Evolutionary conservation across 2,113 vertebrate species (phyloP), one percentile per base, ranked within the genome.

Genomic region (Cettia cetti): DNA sequence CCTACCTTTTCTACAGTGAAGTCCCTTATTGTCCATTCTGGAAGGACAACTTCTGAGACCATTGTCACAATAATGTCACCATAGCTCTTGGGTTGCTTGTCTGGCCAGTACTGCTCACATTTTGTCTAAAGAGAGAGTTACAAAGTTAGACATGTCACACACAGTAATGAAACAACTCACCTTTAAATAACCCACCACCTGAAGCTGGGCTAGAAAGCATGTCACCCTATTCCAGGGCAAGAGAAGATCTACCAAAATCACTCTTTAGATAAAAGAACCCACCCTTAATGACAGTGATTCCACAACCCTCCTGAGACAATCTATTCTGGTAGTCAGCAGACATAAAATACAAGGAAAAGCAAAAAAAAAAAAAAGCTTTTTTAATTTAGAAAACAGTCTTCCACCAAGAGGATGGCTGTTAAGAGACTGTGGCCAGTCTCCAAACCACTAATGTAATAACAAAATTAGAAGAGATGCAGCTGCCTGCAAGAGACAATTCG

Each of bases 51-150:
- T 95, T 99, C 99, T 3, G 98, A 98, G 3, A 98, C 98, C 90
- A 97, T 96, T 37, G 97, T 98, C 82, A 99, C 98, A n/a, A 95
- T 97, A 82, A 99, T 96, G 81, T 99, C 98, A 56, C 97, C 98
- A 30, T 97, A 99, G 89, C 94, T 97, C 92, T 98, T 98, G 26
- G 96, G 80, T n/a, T 98, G 93, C 59, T 98, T 96, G 45, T 97
- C 94, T 52, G 98, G 98, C 99, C 99, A 99, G 96, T 99, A 99
- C 72, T 99, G 98, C 90, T 99, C 99, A 98, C 99, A 99, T 98
- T 99, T 99, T 31, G 99, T 98, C 99, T 99, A 87, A 47, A 92
- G 96, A 60, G 42, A 89, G 94, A 88, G 39, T 90, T 69, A 81
- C 8, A 74, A 80, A 21, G 8, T 90, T 50, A 64, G 33, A 39